These are phyloP conservation scores for Brachyrhaphis roseni DNA, from an alignment of 2,797 vertebrate genomes.

Conservation along the genomic window DNA sequence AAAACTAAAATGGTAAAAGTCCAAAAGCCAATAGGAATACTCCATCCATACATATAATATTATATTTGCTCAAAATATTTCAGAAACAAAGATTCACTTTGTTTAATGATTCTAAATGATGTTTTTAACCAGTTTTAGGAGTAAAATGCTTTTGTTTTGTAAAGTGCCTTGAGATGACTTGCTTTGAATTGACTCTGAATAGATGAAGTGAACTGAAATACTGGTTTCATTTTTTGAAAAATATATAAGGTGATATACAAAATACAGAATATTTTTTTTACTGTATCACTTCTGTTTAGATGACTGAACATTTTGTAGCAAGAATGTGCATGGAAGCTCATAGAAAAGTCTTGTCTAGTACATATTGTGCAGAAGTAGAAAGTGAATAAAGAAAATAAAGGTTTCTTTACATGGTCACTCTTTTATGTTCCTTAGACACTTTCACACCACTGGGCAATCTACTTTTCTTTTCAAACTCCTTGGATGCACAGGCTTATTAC, in stretches of 20 bases:
- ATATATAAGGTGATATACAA: background rate
- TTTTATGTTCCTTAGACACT: slow-evolving; percentile 29
- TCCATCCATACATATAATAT: background rate
- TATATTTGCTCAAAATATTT: background rate
- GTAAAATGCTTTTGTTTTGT: background rate
- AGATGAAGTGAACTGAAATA: background rate
- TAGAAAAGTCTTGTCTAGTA: background rate
- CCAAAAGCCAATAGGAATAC: background rate
- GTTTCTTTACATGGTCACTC: slow-evolving; percentile 23
- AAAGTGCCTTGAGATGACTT: background rate
- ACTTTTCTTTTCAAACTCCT: slow-evolving; percentile 38
- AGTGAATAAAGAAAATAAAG: slow-evolving; percentile 14
- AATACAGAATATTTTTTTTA: background rate
- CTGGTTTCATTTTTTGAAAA: background rate
- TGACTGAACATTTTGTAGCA: background rate
- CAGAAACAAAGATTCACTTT: background rate
- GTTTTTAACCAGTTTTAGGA: background rate
- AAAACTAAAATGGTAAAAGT: background rate
- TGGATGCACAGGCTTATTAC: slow-evolving; percentile 42
- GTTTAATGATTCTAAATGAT: background rate
- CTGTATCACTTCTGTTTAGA: background rate
- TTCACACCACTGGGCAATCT: slow-evolving; percentile 35
- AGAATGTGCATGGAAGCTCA: background rate
- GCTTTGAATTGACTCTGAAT: background rate
- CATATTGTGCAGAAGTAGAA: background rate